phyloP scores from a whole-genome alignment of 2,888 invertebrate species.

The Rosalia funebris region DNA sequence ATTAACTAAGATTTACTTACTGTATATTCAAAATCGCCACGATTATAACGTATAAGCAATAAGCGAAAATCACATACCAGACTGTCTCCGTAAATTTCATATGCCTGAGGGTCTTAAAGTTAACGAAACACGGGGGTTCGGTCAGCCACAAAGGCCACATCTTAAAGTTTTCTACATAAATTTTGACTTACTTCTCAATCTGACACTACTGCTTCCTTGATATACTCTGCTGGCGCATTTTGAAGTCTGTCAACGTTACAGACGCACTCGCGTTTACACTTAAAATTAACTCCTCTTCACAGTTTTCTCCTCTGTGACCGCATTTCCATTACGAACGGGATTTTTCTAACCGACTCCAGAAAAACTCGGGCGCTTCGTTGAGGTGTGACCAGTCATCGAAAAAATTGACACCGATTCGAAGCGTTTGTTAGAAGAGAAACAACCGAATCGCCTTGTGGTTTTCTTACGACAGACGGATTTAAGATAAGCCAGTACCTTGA shows the following conservation, averaged over 20 bases:
- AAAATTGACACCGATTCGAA: constrained; percentile 19
- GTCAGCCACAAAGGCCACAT: constrained; percentile 25
- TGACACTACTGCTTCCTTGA: constrained; percentile 15
- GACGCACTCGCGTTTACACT: not conserved
- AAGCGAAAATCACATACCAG: constrained; percentile 29
- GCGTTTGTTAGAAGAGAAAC: constrained; percentile 21
- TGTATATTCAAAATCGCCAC: no score
- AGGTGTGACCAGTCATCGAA: constrained; percentile 5
- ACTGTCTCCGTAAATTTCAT: constrained; percentile 34
- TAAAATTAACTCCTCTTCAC: not conserved
- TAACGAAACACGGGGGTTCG: constrained; percentile 24
- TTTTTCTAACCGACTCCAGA: not conserved
- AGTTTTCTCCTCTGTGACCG: not conserved
- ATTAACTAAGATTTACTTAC: no score
- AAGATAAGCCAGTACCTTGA: constrained; percentile 1
- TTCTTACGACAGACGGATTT: constrained; percentile 14
- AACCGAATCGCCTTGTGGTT: constrained; percentile 16
- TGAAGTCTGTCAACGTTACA: constrained; percentile 6
- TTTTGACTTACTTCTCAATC: constrained; percentile 26
- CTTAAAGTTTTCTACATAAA: constrained; percentile 7
- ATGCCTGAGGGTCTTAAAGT: constrained; percentile 31
- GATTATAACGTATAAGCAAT: no score
- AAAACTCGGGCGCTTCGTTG: not conserved
- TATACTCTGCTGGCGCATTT: not conserved
- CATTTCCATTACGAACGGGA: not conserved